Evolutionary conservation across 2,888 invertebrate species (phyloP), one percentile per base, ranked within the genome.

Genomic region (Leptura quadrifasciata): DNA sequence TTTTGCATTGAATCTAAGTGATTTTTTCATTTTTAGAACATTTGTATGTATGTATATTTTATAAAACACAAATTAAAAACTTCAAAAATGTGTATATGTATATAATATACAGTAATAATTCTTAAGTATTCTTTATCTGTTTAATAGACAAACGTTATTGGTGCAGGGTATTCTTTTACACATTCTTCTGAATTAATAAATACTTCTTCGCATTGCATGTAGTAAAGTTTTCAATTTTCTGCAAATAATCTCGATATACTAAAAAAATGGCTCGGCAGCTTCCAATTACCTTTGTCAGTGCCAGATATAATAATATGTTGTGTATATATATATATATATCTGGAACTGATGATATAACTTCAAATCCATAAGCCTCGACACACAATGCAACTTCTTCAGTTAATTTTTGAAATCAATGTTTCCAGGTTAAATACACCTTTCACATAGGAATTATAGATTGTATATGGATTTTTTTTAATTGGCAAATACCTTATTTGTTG

Each of bases 201-300:
- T 65, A 76, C 71, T 75, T 79, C 76, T 77, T 80, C 77, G 75
- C 81, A 72, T 74, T 85, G 84, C 84, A 84, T 84, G 84, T 81
- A 72, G 78, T 81, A 80, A 79, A 80, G 60, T 77, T 79, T 82
- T 82, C 81, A 79, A 81, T 82, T 82, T 82, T 84, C 83, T 78
- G 85, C 85, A 84, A 86, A 83, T 85, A 85, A 84, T 84, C 80
- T 83, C 76, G 80, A 82, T 81, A 79, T 84, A 84, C 76, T 82
- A 84, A 81, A 82, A 83, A 82, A 78, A 83, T 83, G 84, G 85
- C 86, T 85, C 86, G 85, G 84, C 86, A 84, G 82, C 84, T 84
- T 85, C 75, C 57, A 35, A 54, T n/a, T 65, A 57, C 20, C 57
- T 61, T 73, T 54, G 61, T 60, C 58, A 61, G 71, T 21, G 15